Evolutionary conservation across 35 echinoderm and acorn worm species (phyloP).

Genomic region (Apostichopus japonicus): DNA sequence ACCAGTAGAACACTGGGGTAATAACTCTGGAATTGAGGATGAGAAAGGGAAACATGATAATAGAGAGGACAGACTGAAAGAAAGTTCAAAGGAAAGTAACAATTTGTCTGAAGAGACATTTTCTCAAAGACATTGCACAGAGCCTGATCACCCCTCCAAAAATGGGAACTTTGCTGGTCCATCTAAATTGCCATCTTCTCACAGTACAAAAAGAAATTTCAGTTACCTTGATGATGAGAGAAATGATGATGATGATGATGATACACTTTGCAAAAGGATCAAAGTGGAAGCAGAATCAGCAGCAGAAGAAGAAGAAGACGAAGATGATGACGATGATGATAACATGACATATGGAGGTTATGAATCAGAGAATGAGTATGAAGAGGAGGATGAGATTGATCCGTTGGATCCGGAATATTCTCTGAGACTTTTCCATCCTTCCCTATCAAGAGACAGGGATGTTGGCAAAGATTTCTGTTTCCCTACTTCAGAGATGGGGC

Average conservation of each 20-base stretch:
- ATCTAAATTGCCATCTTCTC: slow-evolving; percentile 12
- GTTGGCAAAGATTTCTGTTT: neutral
- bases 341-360: slow-evolving; percentile 21
- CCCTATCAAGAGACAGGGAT: neutral
- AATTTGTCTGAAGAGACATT: neutral
- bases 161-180: neutral
- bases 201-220: neutral
- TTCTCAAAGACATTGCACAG: neutral
- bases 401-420: neutral
- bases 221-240: neutral
- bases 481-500: neutral
- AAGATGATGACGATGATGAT: slow-evolving; percentile 35
- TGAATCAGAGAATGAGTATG: slow-evolving; percentile 43
- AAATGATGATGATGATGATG: neutral
- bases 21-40: neutral
- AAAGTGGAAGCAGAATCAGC: slow-evolving; percentile 30
- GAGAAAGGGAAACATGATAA: neutral
- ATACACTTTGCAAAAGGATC: slow-evolving; percentile 21
- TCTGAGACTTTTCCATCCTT: neutral
- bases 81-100: neutral
- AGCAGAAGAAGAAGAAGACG: slow-evolving; percentile 19
- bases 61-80: neutral
- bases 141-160: neutral
- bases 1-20: slow-evolving; percentile 5
- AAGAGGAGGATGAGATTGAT: slow-evolving; percentile 37